Base-by-base conservation (phyloP, 2,113 vertebrate species). In the Isichthys henryi region DNA sequence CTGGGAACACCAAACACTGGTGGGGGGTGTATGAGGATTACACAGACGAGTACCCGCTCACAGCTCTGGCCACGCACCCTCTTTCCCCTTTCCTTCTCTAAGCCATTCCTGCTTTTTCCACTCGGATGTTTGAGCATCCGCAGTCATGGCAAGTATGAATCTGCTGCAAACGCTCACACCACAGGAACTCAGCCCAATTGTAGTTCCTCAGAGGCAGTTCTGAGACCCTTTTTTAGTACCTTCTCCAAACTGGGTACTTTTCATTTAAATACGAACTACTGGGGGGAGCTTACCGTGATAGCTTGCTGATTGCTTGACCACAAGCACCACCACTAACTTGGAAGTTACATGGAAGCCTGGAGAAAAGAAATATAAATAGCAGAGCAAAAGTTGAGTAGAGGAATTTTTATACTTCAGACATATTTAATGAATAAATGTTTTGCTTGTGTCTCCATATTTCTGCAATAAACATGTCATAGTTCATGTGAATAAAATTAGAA, bases 81-180 rank as follows among this genome's bases (percentile, higher is more conserved):
- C 86, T 62, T 11, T 10, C n/a, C 66, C 23, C 23, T 43, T 43
- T 88, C 11, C 58, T 91, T 90, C 90, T 70, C 49, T 90, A 19
- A 35, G 31, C 13, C 31, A 5, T 74, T 74, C 11, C 19, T 56
- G 77, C 84, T 89, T 92, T 91, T 88, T 85, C 56, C 49, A 82
- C 84, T 53, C 84, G 82, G 66, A 80, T 52, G 46, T 52, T 80
- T 88, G 52, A 92, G 88, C 21, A 89, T 89, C 89, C 87, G 48
- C 91, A 93, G 91, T 92, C 90, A 91, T 87, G 31, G 90, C 86
- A 88, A 86, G 48, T 43, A 49, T 58, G 90, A 90, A 90, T 92
- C 89, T 88, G 82, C 91, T 90, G 90, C 90, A 53, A 53, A 56
- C 19, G 2, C 21, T 62, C 2, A 62, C 8, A 62, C 58, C 58